Base-by-base conservation (phyloP, 2,888 invertebrate genomes). In the Nineta flava region DNA sequence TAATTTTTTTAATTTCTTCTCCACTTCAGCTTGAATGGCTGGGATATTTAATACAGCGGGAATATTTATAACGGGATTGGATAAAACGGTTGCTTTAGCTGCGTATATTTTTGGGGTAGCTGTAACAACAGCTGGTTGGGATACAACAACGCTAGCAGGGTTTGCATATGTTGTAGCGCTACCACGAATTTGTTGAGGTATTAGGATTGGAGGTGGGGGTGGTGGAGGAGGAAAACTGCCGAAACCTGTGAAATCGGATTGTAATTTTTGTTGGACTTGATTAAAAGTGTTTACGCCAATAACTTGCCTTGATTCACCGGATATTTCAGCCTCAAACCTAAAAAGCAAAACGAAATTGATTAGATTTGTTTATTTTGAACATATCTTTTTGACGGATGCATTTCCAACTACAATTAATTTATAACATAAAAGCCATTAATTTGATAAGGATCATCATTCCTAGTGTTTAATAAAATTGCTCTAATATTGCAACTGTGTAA, bases 261-360 rank as follows among this genome's bases (percentile, higher is more conserved):
- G 79, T 48, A 81, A 65, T 56, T 79, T 73, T 57, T 81, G 81
- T 55, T 82, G 82, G 1, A 81, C 79, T 52, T 77, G 79, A 47
- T 73, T 79, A 58, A 81, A 88, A 0, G 84, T 82, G 55, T 78
- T 80, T 1, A 81, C 75, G 1, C 82, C 83, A 42, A 86, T 84
- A 40, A 87, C 79, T 12, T 80, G 75, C 3, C 80, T 71, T 5
- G 75, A 71, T 35, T 74, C 71, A 12, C 80, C 77, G 0, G 86
- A 83, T 57, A 91, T 88, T 70, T 91, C 91, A 1, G 88, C 88
- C 62, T 91, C 91, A 62, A 91, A 91, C 60, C 90, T 87, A 57
- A n/a, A 65, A 66, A 53, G n/a, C n/a, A n/a, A n/a, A n/a, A n/a
- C n/a, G n/a, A n/a, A n/a, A n/a, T n/a, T n/a, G n/a, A n/a, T n/a